Percentiles rank a stretch among this genome's conserved stretches.
Conservation (phyloP, 2,888 invertebrate genomes). For the Proisotoma minuta region DNA sequence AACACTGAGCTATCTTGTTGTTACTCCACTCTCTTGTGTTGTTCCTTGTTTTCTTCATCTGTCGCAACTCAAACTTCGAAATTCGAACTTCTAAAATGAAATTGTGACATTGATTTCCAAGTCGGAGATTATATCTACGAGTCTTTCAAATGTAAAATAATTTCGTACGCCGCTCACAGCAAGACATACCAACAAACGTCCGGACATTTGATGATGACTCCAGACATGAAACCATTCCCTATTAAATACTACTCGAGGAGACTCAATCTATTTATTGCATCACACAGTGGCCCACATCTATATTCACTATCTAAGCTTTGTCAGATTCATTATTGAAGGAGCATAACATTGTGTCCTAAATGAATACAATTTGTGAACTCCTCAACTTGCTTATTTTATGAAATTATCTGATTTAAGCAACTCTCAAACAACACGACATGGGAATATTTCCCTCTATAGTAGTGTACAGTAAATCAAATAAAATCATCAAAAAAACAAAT, state of each 20-base stretch:
- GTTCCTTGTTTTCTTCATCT: conserved; percentile 21
- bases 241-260: too few species aligned
- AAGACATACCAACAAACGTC: conserved; percentile 10
- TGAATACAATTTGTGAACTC: too few species aligned
- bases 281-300: not conserved
- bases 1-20: conserved; percentile 29
- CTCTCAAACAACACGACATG: not conserved
- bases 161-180: conserved; percentile 46
- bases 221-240: too few species aligned
- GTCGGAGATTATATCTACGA: conserved; percentile 45
- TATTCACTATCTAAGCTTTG: not conserved
- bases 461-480: too few species aligned
- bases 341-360: too few species aligned
- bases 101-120: conserved; percentile 45
- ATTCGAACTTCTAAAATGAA: conserved; percentile 21
- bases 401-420: not conserved
- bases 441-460: too few species aligned
- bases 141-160: conserved; percentile 47
- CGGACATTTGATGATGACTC: not conserved
- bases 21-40: conserved; percentile 13
- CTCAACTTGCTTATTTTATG: not conserved
- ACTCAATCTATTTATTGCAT: conserved; percentile 1
- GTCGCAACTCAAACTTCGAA: conserved; percentile 4
- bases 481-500: too few species aligned
- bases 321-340: too few species aligned